Evolutionary conservation across 2,797 vertebrate genomes (phyloP).

Genomic region (Smutsia gigantea): DNA sequence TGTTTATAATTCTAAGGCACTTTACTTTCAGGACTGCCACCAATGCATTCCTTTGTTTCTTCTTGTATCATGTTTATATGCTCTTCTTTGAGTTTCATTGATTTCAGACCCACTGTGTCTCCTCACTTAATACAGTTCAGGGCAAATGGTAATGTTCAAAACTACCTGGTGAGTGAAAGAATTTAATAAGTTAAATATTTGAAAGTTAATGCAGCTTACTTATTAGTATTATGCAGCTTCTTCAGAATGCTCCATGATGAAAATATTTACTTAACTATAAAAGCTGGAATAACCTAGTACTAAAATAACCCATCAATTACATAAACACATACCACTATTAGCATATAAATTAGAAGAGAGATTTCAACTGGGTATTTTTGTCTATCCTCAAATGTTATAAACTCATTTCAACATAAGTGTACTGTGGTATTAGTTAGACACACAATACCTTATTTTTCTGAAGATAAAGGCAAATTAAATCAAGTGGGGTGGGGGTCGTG

Average conservation of each 20-base stretch:
- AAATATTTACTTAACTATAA: not conserved
- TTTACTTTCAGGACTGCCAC: not conserved
- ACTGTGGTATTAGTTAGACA: not conserved
- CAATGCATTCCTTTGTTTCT: not conserved
- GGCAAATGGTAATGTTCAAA: not conserved
- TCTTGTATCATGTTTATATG: not conserved
- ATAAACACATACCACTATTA: not conserved
- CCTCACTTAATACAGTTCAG: not conserved
- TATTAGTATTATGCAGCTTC: not conserved
- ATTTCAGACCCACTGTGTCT: not conserved
- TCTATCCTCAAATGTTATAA: not conserved
- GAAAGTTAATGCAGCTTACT: not conserved
- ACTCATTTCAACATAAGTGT: not conserved
- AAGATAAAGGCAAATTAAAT: constrained; percentile 16
- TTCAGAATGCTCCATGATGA: not conserved
- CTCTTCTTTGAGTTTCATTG: not conserved
- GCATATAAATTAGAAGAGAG: not conserved
- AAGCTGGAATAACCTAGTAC: not conserved
- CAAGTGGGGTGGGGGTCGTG: not conserved
- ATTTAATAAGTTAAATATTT: constrained; percentile 2
- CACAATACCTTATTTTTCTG: not conserved
- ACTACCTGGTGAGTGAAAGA: not conserved
- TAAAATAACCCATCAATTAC: not conserved
- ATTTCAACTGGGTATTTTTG: not conserved
- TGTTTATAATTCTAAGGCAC: not conserved